Evolutionary conservation across 2,797 vertebrate species (phyloP), one percentile per base, ranked within the genome.

Genomic region (Halcyon badia): DNA sequence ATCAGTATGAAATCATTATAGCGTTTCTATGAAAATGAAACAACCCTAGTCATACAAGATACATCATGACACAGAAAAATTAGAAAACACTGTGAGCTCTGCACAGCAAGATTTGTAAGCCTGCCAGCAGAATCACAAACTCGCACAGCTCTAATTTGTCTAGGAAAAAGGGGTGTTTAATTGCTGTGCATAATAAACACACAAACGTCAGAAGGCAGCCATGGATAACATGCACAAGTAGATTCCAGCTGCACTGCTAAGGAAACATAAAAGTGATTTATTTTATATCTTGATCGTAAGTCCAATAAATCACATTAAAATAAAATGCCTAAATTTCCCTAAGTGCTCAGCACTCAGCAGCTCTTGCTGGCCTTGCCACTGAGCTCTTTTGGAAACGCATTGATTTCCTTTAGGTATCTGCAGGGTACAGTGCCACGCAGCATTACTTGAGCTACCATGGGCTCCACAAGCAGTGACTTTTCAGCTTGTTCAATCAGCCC

Each of bases 21-120:
- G 84, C 64, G 51, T 94, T 66, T 69, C 95, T 89, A 89, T 89
- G 95, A 96, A 97, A 97, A 97, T 94, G 96, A 97, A 98, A 97
- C 96, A 97, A 81, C 70, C 90, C 60, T 76, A 88, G 87, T 97
- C 95, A 93, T 91, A 91, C 82, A 93, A 96, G 97, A 96, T 94
- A 86, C 79, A 58, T 83, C 39, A 79, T 95, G 97, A 98, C 97
- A 95, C 81, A 96, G 96, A 97, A 96, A 96, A 93, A 97, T 97
- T 95, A 96, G 96, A 81, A 80, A 87, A 97, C 92, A 91, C 95
- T 64, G 76, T 3, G 31, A 76, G 91, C 41, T 62, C 91, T 49
- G 48, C 73, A 31, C 83, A 85, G 96, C 82, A 61, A 92, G 96
- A 97, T 93, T 91, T 95, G 93, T 95, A 92, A 66, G 84, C 94